Evolutionary conservation across 2,113 vertebrate genomes (phyloP), one percentile per base, ranked within the genome.

Genomic region (Vireo altiloquus): DNA sequence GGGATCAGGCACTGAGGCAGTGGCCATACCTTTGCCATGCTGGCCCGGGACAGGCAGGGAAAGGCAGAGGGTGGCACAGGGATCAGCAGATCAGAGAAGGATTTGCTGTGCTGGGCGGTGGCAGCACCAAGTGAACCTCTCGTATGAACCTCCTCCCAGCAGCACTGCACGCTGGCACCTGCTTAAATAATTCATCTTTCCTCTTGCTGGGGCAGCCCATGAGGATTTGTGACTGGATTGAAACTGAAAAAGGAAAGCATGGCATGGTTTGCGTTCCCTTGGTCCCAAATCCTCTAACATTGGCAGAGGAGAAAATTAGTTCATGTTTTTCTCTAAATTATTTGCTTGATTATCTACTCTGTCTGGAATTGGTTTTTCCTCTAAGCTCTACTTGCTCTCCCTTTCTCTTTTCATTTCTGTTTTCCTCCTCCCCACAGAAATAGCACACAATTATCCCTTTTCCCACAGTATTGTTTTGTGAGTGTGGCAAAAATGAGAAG

Each of bases 81-180:
- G 11, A 1, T 39, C 9, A 12, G n/a, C 15, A 16, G 11, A 5
- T 16, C 20, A 0, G 2, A 33, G 44, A 8, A 2, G 12, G 30
- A 2, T 46, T 65, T 35, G 66, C 24, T 53, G 22, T 40, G 64
- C 44, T 50, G 15, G 6, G 4, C 52, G 18, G 28, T 8, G 7
- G 25, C 68, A 44, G 37, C 24, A 28, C 3, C 2, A 33, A 40
- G 28, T 4, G 12, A 47, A 15, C 2, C 6, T 8, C 8, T n/a
- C n/a, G n/a, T n/a, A n/a, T n/a, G n/a, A n/a, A n/a, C n/a, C n/a
- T n/a, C n/a, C n/a, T 40, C 39, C 39, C 39, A 40, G 39, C 57
- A 44, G 37, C 3, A 1, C 31, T 52, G 59, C 25, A 5, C 0
- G 0, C 4, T 40, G 39, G n/a, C 14, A 25, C 7, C 70, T 33